These are phyloP conservation scores for Podarcis raffonei DNA, from an alignment of 2,113 vertebrate genomes.

Conservation along the genomic window DNA sequence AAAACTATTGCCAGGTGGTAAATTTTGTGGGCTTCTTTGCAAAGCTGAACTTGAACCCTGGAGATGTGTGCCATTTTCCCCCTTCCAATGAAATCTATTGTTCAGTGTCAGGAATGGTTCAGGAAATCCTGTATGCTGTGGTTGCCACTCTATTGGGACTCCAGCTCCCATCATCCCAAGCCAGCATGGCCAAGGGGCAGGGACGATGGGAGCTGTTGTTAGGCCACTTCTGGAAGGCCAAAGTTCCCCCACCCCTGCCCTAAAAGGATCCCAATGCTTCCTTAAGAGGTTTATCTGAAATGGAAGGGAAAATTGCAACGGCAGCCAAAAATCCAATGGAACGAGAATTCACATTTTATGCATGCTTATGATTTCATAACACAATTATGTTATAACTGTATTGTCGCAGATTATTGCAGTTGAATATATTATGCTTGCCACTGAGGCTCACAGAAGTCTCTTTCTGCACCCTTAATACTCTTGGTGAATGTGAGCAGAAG, in stretches of 20 bases:
- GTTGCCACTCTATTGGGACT: not conserved
- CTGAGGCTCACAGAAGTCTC: not conserved
- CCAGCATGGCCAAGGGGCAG: too few species aligned
- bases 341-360: too few species aligned
- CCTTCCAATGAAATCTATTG: not conserved
- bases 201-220: too few species aligned
- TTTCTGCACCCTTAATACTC: too few species aligned
- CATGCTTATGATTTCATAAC: not conserved
- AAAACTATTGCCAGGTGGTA: not conserved
- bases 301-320: too few species aligned
- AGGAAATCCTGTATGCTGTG: not conserved
- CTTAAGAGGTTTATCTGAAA: not conserved
- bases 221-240: too few species aligned
- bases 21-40: not conserved
- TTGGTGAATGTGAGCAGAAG: not conserved
- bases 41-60: not conserved
- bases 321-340: too few species aligned
- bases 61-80: not conserved
- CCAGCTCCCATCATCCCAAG: too few species aligned
- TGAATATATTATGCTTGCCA: not conserved
- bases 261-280: too few species aligned
- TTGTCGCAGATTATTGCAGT: not conserved
- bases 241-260: too few species aligned
- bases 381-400: not conserved
- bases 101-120: not conserved